A percentile compares a stretch with the other conserved stretches of the same genome.
phyloP scores from a whole-genome alignment of 2,888 invertebrate genomes.

The Malachius bipustulatus region DNA sequence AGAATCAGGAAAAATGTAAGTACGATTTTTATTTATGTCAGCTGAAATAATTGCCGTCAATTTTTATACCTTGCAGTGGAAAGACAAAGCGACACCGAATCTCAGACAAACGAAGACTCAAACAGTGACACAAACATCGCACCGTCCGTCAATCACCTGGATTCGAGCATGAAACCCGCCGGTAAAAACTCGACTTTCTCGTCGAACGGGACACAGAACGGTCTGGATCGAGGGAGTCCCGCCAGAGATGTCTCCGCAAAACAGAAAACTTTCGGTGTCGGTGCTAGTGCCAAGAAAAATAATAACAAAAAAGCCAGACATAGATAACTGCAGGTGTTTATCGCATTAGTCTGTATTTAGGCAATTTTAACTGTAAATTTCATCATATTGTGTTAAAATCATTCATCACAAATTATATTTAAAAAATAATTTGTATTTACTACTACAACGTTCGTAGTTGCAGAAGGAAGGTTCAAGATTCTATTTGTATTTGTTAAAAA shows the following conservation, averaged over 20 bases:
- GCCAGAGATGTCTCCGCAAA: conserved; percentile 54
- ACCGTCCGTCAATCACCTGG: conserved; percentile 35
- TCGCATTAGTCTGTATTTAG: no score
- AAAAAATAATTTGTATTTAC: no score
- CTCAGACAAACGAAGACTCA: conserved; percentile 67
- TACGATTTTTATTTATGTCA: no score
- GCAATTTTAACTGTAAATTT: no score
- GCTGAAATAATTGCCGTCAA: not conserved
- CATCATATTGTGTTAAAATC: no score
- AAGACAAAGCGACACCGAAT: conserved; percentile 78
- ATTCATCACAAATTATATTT: no score
- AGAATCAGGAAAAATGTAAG: conserved; percentile 68
- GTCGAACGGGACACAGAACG: conserved; percentile 33
- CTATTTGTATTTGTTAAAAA: no score
- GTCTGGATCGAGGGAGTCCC: conserved; percentile 34
- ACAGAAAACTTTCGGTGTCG: conserved; percentile 44
- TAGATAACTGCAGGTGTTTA: conserved; percentile 43
- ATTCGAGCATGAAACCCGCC: conserved; percentile 32
- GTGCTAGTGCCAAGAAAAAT: conserved; percentile 56
- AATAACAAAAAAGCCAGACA: conserved; percentile 73
- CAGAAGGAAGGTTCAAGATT: no score
- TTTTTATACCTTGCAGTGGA: conserved; percentile 48
- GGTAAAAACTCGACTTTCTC: conserved; percentile 34
- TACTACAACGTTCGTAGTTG: no score
- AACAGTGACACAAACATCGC: conserved; percentile 49